Conservation (phyloP, 2,113 vertebrate genomes). For the Zootoca vivipara region DNA sequence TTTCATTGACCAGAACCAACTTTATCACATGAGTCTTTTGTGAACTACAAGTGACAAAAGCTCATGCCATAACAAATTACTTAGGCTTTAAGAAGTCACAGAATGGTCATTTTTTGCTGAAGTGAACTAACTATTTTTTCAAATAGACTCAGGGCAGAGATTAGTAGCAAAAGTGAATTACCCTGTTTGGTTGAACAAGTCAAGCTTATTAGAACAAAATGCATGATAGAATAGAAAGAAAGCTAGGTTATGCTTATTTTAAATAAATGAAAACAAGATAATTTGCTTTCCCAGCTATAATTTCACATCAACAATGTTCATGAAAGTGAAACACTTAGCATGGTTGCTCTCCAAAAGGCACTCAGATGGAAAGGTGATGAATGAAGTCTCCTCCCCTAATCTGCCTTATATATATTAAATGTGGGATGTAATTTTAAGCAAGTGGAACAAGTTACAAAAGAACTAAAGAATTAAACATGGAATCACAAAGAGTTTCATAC, state of each 20-base stretch:
- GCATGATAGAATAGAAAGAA: neutral
- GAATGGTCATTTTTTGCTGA: neutral
- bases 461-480: neutral
- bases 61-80: neutral
- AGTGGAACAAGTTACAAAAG: neutral
- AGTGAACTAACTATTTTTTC: neutral
- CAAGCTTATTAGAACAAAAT: neutral
- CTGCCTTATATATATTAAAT: neutral
- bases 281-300: neutral
- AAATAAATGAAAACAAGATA: neutral
- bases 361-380: neutral
- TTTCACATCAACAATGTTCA: neutral
- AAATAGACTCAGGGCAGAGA: neutral
- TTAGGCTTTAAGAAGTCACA: neutral
- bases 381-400: neutral
- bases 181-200: neutral
- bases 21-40: neutral
- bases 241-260: neutral
- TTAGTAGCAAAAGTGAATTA: neutral
- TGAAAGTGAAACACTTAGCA: neutral
- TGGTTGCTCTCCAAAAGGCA: neutral
- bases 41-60: neutral
- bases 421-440: neutral
- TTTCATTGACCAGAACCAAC: neutral
- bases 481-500: neutral